Evolutionary conservation across 2,797 vertebrate species (phyloP), one percentile per base, ranked within the genome.

Genomic region (Lates japonicus): DNA sequence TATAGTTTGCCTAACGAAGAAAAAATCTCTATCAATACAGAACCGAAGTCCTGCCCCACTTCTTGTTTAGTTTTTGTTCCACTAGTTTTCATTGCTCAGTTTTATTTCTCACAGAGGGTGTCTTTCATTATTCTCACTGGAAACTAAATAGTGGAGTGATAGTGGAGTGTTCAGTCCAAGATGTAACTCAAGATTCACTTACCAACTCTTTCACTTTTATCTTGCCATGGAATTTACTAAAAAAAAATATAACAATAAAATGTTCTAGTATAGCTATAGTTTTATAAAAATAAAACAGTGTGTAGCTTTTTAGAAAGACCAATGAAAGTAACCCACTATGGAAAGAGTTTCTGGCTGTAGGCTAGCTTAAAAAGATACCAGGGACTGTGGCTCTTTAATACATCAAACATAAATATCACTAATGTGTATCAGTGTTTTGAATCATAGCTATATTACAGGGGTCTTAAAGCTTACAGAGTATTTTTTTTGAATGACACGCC

Each of bases 71-170:
- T 29, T 63, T 70, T 78, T 51, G 3, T 52, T 71, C 35, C 37
- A 11, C 13, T 13, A 20, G 51, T 31, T 69, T 60, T 51, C 19
- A n/a, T 42, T 12, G 1, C 11, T 57, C 17, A 17, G n/a, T 67
- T 63, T 5, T 20, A 22, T 74, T 60, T 69, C 29, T 29, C 58
- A 13, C 22, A 33, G 20, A 41, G 3, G n/a, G 6, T 1, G 16
- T 42, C 48, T 76, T 58, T 31, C 16, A 51, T 60, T 9, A 17
- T 54, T 39, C 3, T 39, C 55, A 17, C 62, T 81, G 17, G 42
- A 52, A 58, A 35, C 14, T 55, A 10, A 3, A 58, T n/a, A n/a
- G n/a, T n/a, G n/a, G n/a, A 59, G 22, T 33, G 25, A 70, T 55
- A 9, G 17, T 9, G 7, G 17, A 68, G 10, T 7, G 19, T 31